Evolutionary conservation across 2,797 vertebrate species (phyloP).

Genomic region (Pagetopsis macropterus): DNA sequence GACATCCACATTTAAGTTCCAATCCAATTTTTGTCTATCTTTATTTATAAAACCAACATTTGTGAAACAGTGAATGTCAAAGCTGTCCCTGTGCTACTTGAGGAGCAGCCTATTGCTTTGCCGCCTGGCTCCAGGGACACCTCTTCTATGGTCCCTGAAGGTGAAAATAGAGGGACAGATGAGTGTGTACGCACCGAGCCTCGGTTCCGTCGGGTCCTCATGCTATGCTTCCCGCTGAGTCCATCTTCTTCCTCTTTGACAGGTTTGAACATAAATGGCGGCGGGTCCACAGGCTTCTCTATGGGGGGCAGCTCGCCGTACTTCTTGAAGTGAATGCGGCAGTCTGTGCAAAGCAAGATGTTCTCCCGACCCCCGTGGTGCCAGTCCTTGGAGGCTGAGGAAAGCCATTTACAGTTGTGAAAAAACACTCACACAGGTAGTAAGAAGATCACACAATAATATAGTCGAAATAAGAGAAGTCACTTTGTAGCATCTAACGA

Average conservation of each 20-base stretch:
- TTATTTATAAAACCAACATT: neutral
- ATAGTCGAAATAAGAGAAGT: neutral
- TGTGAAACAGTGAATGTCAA: constrained; percentile 4
- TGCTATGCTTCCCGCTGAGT: constrained; percentile 99
- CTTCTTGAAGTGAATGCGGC: constrained; percentile 99
- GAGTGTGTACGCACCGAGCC: constrained; percentile 88
- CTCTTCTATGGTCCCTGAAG: constrained; percentile 32
- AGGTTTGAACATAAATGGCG: constrained; percentile 99
- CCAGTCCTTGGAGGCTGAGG: constrained; percentile 97
- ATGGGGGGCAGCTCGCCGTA: constrained; percentile 99
- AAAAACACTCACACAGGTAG: constrained; percentile 44
- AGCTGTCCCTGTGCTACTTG: neutral
- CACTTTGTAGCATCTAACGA: constrained; percentile 5
- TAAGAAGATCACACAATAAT: constrained; percentile 37
- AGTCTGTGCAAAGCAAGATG: constrained; percentile 97
- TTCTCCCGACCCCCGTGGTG: constrained; percentile 99
- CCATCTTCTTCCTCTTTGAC: constrained; percentile 99
- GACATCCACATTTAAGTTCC: neutral
- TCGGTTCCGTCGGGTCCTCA: constrained; percentile 98
- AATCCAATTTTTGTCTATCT: neutral
- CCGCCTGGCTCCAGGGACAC: constrained; percentile 25
- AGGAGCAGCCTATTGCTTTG: constrained; percentile 10
- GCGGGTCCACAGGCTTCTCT: constrained; percentile 98
- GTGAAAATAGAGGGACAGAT: constrained; percentile 58
- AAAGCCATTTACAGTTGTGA: constrained; percentile 75